Evolutionary conservation across 2,113 vertebrate species (phyloP), one percentile per base, ranked within the genome.

Genomic region (Gallinago media): DNA sequence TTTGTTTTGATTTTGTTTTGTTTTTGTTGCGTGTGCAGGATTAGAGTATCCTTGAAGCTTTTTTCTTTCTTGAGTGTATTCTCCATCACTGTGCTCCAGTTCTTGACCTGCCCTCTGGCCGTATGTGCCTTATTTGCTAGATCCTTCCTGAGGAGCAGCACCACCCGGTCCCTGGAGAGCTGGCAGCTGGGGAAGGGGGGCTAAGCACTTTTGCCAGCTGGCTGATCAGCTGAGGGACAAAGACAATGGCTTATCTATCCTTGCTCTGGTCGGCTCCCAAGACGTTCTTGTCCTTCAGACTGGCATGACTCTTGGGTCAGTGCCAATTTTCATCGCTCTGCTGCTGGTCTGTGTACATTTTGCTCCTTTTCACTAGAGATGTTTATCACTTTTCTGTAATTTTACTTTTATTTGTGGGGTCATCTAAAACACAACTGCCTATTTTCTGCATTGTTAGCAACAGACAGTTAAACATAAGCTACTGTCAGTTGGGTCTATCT

Each of bases 161-260:
- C 40, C 49, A 20, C 55, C 61, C 26, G 23, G 23, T 14, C 38
- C 8, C 0, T 20, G n/a, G 46, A 52, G 85, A 72, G 36, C 68
- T 86, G 88, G 75, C 82, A 93, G 36, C n/a, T 1, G 0, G 29
- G 21, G 38, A 84, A 27, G 0, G 3, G 67, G 49, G 32, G 6
- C 72, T 58, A 63, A 50, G 68, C 4, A 3, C 58, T 93, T 91
- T 47, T 94, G 76, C 85, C 91, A 94, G 76, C 91, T 95, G 93
- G 86, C 80, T 91, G 79, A 56, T 89, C 83, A 92, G 91, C 93
- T 95, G 92, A 94, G 84, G 52, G 23, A 55, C 56, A 71, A 56
- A 61, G 56, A 95, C 93, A 96, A 74, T 78, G 84, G 56, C 14
- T 91, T 95, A 91, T 95, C 95, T 96, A 80, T 96, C 50, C 75